Evolutionary conservation across 1,140 invertebrate genomes (phyloP).

Genomic region (Coelopa frigida): DNA sequence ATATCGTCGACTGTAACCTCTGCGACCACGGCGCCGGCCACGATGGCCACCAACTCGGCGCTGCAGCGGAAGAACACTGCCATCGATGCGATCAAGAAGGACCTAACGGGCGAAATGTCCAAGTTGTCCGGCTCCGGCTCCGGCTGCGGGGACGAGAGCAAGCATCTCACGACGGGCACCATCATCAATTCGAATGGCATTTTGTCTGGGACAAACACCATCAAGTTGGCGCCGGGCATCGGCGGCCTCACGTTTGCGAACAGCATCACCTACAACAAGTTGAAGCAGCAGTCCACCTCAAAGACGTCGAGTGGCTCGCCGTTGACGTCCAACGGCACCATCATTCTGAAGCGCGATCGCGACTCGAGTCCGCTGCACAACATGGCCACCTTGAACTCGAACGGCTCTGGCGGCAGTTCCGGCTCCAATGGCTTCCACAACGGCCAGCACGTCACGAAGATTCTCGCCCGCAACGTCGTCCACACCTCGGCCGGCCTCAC

Average conservation of each 20-base stretch:
- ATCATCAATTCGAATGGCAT: slow-evolving; percentile 16
- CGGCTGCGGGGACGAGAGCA: slow-evolving; percentile 17
- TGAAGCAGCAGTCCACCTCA: slow-evolving; percentile 29
- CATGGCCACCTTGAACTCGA: slow-evolving; percentile 20
- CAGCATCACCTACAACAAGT: slow-evolving; percentile 37
- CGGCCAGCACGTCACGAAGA: slow-evolving; percentile 18
- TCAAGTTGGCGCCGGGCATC: slow-evolving; percentile 40
- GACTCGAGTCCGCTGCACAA: slow-evolving; percentile 29
- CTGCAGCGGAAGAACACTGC: slow-evolving; percentile 29
- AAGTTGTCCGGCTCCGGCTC: slow-evolving; percentile 22
- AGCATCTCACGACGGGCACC: neutral
- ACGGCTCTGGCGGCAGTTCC: slow-evolving; percentile 18
- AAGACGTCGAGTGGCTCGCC: slow-evolving; percentile 23
- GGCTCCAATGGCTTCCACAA: neutral
- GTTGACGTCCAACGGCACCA: slow-evolving; percentile 20
- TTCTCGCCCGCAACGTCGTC: slow-evolving; percentile 14
- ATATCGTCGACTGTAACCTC: slow-evolving; percentile 30
- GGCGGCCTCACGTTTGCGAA: slow-evolving; percentile 44
- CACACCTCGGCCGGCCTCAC: slow-evolving; percentile 19
- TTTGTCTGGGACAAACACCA: slow-evolving; percentile 27
- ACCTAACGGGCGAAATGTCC: slow-evolving; percentile 29
- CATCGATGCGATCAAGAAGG: slow-evolving; percentile 38
- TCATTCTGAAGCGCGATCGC: slow-evolving; percentile 29
- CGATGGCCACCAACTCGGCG: slow-evolving; percentile 31
- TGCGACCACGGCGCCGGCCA: slow-evolving; percentile 23